Evolutionary conservation across 2,888 invertebrate species (phyloP), one percentile per base, ranked within the genome.

Genomic region (Nebria salina): DNA sequence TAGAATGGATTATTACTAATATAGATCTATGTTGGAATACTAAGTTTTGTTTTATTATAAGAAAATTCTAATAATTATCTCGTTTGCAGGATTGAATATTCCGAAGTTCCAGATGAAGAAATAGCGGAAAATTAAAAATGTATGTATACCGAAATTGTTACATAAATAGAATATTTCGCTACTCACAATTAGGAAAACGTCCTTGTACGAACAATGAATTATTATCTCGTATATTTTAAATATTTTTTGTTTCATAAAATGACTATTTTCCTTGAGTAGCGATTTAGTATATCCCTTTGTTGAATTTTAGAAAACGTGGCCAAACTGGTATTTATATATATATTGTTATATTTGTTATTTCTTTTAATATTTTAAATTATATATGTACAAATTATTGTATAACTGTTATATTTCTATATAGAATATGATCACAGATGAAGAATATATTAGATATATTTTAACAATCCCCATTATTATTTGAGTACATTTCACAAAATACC

Each of bases 21-120:
- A 79, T 75, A 79, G 65, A 42, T 74, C 65, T 79, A 73, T 79
- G 72, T 54, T 54, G 54, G 13, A 54, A 54, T 79, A 75, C 41
- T 73, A 43, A 25, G 25, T 42, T 34, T 74, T 79, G 65, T 79
- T 79, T 75, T 80, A 72, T 80, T 54, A 54, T 54, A 11, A 8
- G 8, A 7, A 54, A 54, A 54, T 54, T 75, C 80, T 80, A 80
- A 80, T 72, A 75, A 25, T 42, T 8, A 15, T 80, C 41, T 70
- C 65, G 25, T 80, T 80, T 75, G 9, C 80, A 80, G 80, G 80
- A 72, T 80, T 72, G 70, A 75, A 6, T 54, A 54, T 72, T 72
- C 64, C 75, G 41, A 70, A 64, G 75, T 70, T 70, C 70, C 70
- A 8, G 34, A 70, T 25, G 70, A 20, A 25, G 70, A 70, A 70